Conservation (phyloP, 2,888 invertebrate species). For the Nomada fucata region DNA sequence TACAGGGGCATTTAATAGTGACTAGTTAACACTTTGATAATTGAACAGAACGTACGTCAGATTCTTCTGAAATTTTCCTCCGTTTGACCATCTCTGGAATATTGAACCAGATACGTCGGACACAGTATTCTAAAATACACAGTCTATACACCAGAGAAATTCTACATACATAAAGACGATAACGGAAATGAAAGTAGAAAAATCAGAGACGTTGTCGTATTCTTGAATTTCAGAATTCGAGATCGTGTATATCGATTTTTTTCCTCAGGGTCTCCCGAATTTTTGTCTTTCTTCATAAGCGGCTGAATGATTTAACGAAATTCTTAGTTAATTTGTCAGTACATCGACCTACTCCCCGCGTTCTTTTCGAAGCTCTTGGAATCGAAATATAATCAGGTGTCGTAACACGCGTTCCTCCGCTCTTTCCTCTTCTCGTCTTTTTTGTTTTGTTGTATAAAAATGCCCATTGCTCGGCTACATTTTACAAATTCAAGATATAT, state of each 20-base stretch:
- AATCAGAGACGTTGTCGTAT: slow-evolving; percentile 11
- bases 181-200: background rate
- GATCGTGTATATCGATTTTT: background rate
- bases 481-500: slow-evolving; percentile 19
- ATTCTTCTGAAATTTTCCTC: background rate
- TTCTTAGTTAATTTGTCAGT: slow-evolving; percentile 19
- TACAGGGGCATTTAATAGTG: background rate
- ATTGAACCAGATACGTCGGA: background rate
- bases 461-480: slow-evolving; percentile 20
- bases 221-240: slow-evolving; percentile 11
- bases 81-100: background rate
- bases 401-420: background rate
- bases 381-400: background rate
- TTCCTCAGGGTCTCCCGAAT: slow-evolving; percentile 3
- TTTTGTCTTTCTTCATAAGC: background rate
- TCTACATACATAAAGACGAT: background rate
- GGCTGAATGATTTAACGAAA: slow-evolving; percentile 22
- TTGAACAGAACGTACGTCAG: background rate
- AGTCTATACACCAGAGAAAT: background rate
- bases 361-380: background rate
- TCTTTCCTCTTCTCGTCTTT: background rate
- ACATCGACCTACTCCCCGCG: slow-evolving; percentile 11
- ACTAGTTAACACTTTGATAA: background rate
- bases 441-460: slow-evolving; percentile 30
- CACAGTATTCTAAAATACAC: background rate